A percentile compares a stretch with the other conserved stretches of the same genome.
phyloP scores from a whole-genome alignment of 2,113 vertebrate species.

The Electrona antarctica region DNA sequence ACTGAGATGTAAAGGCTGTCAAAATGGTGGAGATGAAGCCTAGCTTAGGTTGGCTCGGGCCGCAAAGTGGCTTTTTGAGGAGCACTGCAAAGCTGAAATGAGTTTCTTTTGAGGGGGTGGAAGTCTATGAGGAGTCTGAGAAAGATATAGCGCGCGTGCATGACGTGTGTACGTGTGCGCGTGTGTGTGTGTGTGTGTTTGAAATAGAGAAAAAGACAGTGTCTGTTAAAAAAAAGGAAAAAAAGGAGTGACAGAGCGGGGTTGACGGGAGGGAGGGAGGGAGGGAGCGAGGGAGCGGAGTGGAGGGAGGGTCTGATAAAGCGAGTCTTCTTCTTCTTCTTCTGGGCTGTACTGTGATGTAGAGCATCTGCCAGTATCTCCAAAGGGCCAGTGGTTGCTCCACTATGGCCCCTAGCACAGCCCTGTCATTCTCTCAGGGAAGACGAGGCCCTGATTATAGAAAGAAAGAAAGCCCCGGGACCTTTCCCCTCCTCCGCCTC shows the following conservation, averaged over 20 bases:
- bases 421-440: constrained; percentile 57
- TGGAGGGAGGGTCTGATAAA: constrained; percentile 53
- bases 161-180: constrained; percentile 2
- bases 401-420: constrained; percentile 58
- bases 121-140: constrained; percentile 58
- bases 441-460: constrained; percentile 51
- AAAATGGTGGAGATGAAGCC: constrained; percentile 65
- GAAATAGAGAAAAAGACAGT: constrained; percentile 53
- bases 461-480: constrained; percentile 30
- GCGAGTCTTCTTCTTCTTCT: constrained; percentile 59
- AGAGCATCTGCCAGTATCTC: constrained; percentile 69
- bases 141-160: constrained; percentile 60
- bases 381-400: constrained; percentile 70
- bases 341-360: constrained; percentile 67
- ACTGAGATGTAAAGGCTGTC: constrained; percentile 71
- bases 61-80: constrained; percentile 73
- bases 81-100: constrained; percentile 67
- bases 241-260: constrained; percentile 14
- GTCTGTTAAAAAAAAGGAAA: constrained; percentile 14
- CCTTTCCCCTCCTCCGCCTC: constrained; percentile 58
- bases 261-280: constrained; percentile 9
- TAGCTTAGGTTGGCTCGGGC: constrained; percentile 70
- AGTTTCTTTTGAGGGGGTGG: constrained; percentile 74
- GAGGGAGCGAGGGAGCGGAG: constrained; percentile 2
- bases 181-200: constrained; percentile 12